Conservation (phyloP, 2,113 vertebrate species). For the Corythoichthys intestinalis region DNA sequence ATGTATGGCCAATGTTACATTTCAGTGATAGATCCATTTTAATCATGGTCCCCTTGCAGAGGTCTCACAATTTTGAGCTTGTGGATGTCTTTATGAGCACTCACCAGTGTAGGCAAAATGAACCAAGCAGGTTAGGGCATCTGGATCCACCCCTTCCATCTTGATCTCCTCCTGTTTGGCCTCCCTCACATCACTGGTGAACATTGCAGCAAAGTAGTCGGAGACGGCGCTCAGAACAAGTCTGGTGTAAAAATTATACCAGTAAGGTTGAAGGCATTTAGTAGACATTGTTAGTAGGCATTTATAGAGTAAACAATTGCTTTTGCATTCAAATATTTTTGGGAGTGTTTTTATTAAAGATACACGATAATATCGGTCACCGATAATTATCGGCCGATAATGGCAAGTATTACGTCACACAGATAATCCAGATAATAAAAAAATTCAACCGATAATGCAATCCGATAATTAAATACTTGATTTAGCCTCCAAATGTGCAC, state of each 20-base stretch:
- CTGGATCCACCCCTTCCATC: slow-evolving; percentile 94
- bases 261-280: background rate
- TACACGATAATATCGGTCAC: too few relatives aligned
- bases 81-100: slow-evolving; percentile 58
- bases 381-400: too few relatives aligned
- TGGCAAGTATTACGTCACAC: too few relatives aligned
- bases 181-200: slow-evolving; percentile 91
- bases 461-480: too few relatives aligned
- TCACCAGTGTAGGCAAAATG: slow-evolving; percentile 95
- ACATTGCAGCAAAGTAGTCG: slow-evolving; percentile 98
- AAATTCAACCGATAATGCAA: too few relatives aligned
- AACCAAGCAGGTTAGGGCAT: slow-evolving; percentile 88
- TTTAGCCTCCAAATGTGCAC: too few relatives aligned
- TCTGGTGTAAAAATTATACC: slow-evolving; percentile 65
- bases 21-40: slow-evolving; percentile 47
- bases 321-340: background rate
- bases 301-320: background rate
- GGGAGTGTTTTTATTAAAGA: background rate
- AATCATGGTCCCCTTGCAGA: slow-evolving; percentile 37
- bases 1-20: slow-evolving; percentile 6
- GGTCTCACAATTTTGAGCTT: slow-evolving; percentile 39
- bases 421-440: too few relatives aligned
- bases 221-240: slow-evolving; percentile 91
- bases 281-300: background rate
- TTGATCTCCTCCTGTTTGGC: slow-evolving; percentile 95